A percentile compares a stretch with the other conserved stretches of the same genome.
These are phyloP conservation scores for Sarcophaga carnaria DNA, from an alignment of 2,888 invertebrate species.

Conservation along the genomic window DNA sequence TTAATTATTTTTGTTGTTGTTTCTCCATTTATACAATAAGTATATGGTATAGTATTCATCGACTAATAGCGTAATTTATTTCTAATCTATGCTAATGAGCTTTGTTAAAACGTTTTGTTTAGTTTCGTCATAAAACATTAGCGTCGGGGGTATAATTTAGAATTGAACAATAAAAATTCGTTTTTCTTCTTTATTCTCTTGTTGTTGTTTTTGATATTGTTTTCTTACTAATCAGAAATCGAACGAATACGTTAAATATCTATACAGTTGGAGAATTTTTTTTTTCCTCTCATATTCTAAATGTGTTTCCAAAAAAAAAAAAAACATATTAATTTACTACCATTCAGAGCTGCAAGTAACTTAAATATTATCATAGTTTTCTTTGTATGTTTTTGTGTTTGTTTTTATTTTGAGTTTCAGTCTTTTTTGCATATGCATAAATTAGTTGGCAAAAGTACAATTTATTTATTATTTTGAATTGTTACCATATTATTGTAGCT, in stretches of 20 bases:
- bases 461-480: conserved; percentile 62
- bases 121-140: conserved; percentile 38
- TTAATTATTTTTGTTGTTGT: not conserved
- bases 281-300: not conserved
- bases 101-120: conserved; percentile 42
- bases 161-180: conserved; percentile 18
- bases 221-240: conserved; percentile 34
- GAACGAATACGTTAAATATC: conserved; percentile 21
- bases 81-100: conserved; percentile 65
- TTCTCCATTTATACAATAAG: not conserved
- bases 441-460: conserved; percentile 51
- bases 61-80: conserved; percentile 52
- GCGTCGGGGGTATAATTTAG: conserved; percentile 18
- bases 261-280: not conserved
- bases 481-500: conserved; percentile 11
- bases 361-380: conserved; percentile 29
- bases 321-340: conserved; percentile 55
- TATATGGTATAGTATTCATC: not conserved
- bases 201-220: too few relatives aligned
- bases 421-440: conserved; percentile 56
- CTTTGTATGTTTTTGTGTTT: conserved; percentile 10
- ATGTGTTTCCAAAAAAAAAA: conserved; percentile 15
- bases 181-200: not conserved
- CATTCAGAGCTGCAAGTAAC: conserved; percentile 20
- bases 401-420: too few relatives aligned